These are phyloP conservation scores for Drosophila sproati DNA, from an alignment of 1,140 invertebrate species.

Conservation along the genomic window DNA sequence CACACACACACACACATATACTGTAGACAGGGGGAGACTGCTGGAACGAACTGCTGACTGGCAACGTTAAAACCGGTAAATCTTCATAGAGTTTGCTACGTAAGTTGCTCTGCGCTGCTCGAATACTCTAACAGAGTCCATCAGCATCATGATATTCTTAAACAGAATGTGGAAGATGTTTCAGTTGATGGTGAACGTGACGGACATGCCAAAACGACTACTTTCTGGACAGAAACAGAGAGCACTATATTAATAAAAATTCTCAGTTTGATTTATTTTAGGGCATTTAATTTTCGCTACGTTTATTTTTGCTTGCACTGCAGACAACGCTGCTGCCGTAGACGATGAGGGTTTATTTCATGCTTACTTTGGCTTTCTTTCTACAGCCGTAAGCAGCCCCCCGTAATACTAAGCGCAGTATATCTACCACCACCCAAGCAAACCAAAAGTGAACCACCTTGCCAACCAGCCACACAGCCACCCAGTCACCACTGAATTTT, in stretches of 20 bases:
- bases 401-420: constrained; percentile 37
- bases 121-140: constrained; percentile 25
- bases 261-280: background rate
- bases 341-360: constrained; percentile 79
- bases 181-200: no score
- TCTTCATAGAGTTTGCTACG: constrained; percentile 78
- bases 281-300: background rate
- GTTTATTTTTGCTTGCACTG: constrained; percentile 17
- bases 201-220: no score
- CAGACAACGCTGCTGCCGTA: constrained; percentile 67
- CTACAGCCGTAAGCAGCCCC: constrained; percentile 47
- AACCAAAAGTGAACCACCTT: constrained; percentile 13
- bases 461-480: constrained; percentile 10
- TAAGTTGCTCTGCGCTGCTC: constrained; percentile 57
- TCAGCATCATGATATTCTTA: background rate
- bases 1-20: background rate
- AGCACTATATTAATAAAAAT: background rate
- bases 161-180: background rate
- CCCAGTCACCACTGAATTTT: constrained; percentile 11
- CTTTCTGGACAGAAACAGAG: background rate
- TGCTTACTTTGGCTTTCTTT: constrained; percentile 79
- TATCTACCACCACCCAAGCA: constrained; percentile 28
- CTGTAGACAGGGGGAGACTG: constrained; percentile 27
- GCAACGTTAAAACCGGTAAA: constrained; percentile 82
- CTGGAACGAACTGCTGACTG: constrained; percentile 72